Base-by-base conservation (phyloP, 2,113 vertebrate genomes). In the Petrocephalus microphthalmus region DNA sequence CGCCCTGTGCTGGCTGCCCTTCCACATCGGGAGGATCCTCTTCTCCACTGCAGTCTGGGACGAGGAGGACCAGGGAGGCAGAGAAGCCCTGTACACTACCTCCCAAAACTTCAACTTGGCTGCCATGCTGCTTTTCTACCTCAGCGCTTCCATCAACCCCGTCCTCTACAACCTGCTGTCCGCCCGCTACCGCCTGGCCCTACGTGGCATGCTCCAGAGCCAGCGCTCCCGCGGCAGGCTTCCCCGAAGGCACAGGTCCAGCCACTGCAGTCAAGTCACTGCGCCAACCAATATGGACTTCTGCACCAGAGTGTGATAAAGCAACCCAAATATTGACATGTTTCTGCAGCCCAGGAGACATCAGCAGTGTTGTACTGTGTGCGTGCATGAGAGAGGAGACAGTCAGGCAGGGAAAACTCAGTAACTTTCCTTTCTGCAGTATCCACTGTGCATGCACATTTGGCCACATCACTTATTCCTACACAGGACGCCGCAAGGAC, bases 91-190 rank as follows among this genome's bases (percentile, higher is more conserved):
- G 6, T 64, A 67, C 25, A 95, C 96, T 51, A 95, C 96, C 78
- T 95, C 93, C 0, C 97, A 97, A 90, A 96, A 98, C 90, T 97
- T 98, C 89, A 97, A 97, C 88, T 89, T 96, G 88, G 96, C 95
- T 0, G 95, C 96, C n/a, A 94, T 98, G 94, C 96, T 97, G 84
- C 97, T 99, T 37, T 97, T 97, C 94, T 97, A 97, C 91, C 94
- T 98, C 91, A 97, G 96, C 0, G 95, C 97, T 45, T 97, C 96
- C 90, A 95, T 97, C 96, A 97, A 97, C 92, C 96, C 97, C 0
- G 92, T 98, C 49, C 96, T 98, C 90, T 97, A 97, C 93, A 97
- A 97, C 93, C 95, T 97, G 90, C 95, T 97, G 92, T 98, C 95
- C 0, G 95, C 94, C 92, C 96, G 97, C 92, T 97, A 97, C 90